Percentiles rank a stretch among this genome's conserved stretches.
Conservation (phyloP, 30 jellyfish, hydroid and myxozoan species). For the Cassiopea xamachana region DNA sequence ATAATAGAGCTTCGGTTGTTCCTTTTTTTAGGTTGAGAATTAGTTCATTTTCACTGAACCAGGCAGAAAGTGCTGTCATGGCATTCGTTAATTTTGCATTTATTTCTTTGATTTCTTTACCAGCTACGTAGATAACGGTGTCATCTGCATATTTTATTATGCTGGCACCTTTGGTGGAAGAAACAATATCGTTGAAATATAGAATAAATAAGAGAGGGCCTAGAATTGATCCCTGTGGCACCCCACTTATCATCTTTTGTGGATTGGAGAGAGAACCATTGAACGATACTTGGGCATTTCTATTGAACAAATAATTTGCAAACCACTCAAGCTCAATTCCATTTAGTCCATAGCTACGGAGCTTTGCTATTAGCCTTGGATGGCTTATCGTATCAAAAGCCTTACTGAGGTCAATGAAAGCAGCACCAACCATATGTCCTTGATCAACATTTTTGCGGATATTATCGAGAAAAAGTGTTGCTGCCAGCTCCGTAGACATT, state of each 20-base stretch:
- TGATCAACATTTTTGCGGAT: conserved; percentile 42
- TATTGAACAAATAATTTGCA: conserved; percentile 7
- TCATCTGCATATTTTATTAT: conserved; percentile 68
- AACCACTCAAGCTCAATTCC: conserved; percentile 58
- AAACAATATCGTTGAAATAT: conserved; percentile 37
- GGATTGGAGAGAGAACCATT: conserved; percentile 62
- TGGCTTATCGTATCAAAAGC: conserved; percentile 61
- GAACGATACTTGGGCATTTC: conserved; percentile 6
- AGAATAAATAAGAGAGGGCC: conserved; percentile 55
- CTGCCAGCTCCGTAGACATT: conserved; percentile 73
- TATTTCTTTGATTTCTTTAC: conserved; percentile 37
- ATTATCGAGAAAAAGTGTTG: conserved; percentile 60
- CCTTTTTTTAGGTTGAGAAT: conserved; percentile 64
- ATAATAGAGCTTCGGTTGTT: conserved; percentile 64
- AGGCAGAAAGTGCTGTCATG: conserved; percentile 35
- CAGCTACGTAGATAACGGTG: conserved; percentile 71
- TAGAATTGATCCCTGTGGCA: conserved; percentile 67
- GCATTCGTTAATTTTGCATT: conserved; percentile 45
- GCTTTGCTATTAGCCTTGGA: conserved; percentile 48
- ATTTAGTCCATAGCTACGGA: conserved; percentile 54
- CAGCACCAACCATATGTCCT: conserved; percentile 70
- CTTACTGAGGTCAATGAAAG: conserved; percentile 63
- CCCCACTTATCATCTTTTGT: conserved; percentile 56
- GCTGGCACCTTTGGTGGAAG: conserved; percentile 41
- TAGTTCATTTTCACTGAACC: conserved; percentile 56